These are phyloP conservation scores for Cantharis flavilabris DNA, from an alignment of 2,888 invertebrate genomes.

Conservation along the genomic window DNA sequence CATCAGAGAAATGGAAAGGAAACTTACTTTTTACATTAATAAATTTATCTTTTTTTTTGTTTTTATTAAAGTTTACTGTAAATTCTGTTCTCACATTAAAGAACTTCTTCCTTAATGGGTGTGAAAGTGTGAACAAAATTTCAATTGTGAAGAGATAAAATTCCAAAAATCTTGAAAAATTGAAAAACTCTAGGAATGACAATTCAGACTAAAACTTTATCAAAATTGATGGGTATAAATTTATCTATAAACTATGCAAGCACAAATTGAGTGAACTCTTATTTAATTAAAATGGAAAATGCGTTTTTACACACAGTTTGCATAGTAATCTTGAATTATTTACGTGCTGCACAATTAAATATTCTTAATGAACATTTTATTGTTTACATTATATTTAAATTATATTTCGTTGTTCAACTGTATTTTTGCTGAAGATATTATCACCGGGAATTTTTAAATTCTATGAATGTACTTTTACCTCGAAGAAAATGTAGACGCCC, in stretches of 20 bases:
- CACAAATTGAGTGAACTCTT: neutral
- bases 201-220: neutral
- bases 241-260: neutral
- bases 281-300: slow-evolving; percentile 26
- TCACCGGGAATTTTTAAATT: slow-evolving; percentile 50
- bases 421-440: slow-evolving; percentile 48
- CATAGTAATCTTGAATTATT: slow-evolving; percentile 18
- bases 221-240: neutral
- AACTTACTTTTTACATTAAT: neutral
- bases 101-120: neutral
- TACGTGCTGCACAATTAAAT: slow-evolving; percentile 17
- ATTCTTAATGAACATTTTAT: slow-evolving; percentile 1
- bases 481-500: slow-evolving; percentile 41
- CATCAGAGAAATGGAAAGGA: neutral
- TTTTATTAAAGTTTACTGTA: neutral
- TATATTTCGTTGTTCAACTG: slow-evolving; percentile 41
- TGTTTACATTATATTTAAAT: neutral
- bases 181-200: neutral
- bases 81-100: neutral
- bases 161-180: neutral
- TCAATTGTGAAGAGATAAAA: neutral
- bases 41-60: neutral
- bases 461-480: slow-evolving; percentile 47
- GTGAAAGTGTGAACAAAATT: neutral
- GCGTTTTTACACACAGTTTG: slow-evolving; percentile 12